Conservation (phyloP, 2,888 invertebrate genomes). For the Diadegma fenestrale region DNA sequence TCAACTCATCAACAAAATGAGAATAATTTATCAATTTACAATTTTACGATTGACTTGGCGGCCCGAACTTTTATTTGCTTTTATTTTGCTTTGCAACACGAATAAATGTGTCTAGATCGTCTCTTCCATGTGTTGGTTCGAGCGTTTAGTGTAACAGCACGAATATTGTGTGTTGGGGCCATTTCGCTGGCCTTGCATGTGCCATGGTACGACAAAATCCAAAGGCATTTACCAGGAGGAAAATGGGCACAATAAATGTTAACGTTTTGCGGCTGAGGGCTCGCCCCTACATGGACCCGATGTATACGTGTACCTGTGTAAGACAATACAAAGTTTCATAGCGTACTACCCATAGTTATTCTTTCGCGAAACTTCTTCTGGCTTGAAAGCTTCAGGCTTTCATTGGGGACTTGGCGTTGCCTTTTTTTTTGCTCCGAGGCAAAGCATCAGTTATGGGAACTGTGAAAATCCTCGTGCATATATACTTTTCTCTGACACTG, state of each 20-base stretch:
- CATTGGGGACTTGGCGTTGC: constrained; percentile 39
- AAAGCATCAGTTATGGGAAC: not conserved
- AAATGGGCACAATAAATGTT: constrained; percentile 65
- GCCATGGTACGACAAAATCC: constrained; percentile 71
- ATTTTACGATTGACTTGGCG: not conserved
- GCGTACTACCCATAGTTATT: constrained; percentile 14
- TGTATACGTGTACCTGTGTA: constrained; percentile 13
- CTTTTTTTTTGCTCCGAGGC: constrained; percentile 26
- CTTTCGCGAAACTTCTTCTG: not conserved
- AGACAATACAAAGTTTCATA: constrained; percentile 20
- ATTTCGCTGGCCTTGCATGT: constrained; percentile 27
- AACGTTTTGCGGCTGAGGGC: constrained; percentile 61
- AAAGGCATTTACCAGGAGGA: constrained; percentile 64
- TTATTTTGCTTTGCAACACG: not conserved
- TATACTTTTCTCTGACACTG: not conserved
- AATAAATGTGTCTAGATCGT: not conserved
- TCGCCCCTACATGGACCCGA: not conserved
- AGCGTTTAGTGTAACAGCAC: not conserved
- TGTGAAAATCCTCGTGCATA: not conserved
- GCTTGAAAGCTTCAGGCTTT: constrained; percentile 47
- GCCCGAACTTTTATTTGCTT: not conserved
- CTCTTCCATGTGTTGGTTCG: not conserved
- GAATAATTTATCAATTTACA: not conserved
- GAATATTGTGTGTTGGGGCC: constrained; percentile 12
- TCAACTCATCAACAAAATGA: no score